A percentile compares a stretch with the other conserved stretches of the same genome.
phyloP scores from a whole-genome alignment of 2,113 vertebrate genomes.

The Thermophis baileyi region DNA sequence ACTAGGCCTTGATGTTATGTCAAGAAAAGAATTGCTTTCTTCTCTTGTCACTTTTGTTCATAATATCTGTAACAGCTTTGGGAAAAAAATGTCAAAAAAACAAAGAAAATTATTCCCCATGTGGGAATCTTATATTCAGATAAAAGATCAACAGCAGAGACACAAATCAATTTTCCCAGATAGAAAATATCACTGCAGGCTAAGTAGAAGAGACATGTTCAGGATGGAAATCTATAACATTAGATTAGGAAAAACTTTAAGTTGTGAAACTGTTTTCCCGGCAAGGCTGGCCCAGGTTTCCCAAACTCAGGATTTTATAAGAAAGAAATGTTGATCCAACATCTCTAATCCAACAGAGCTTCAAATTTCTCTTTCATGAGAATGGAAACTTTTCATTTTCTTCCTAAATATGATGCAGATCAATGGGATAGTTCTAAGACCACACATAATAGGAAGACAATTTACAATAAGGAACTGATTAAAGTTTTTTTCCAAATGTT shows the following conservation, averaged over 20 bases:
- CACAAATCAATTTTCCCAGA: not conserved
- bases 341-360: not conserved
- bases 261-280: not conserved
- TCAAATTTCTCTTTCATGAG: not conserved
- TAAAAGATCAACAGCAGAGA: not conserved
- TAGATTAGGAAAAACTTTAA: not conserved
- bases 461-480: not conserved
- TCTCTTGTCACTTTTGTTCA: not conserved
- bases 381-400: not conserved
- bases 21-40: not conserved
- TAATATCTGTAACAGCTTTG: not conserved
- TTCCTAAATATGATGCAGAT: not conserved
- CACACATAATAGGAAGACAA: not conserved
- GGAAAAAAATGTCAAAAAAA: not conserved
- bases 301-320: not conserved
- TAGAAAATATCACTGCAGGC: not conserved
- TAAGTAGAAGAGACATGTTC: not conserved
- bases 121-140: not conserved
- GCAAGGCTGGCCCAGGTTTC: not conserved
- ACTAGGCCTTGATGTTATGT: not conserved
- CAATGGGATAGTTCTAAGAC: not conserved
- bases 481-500: not conserved
- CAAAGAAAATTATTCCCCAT: not conserved
- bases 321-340: not conserved
- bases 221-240: not conserved